Conservation (phyloP, 2,113 vertebrate species). For the Archocentrus centrarchus region DNA sequence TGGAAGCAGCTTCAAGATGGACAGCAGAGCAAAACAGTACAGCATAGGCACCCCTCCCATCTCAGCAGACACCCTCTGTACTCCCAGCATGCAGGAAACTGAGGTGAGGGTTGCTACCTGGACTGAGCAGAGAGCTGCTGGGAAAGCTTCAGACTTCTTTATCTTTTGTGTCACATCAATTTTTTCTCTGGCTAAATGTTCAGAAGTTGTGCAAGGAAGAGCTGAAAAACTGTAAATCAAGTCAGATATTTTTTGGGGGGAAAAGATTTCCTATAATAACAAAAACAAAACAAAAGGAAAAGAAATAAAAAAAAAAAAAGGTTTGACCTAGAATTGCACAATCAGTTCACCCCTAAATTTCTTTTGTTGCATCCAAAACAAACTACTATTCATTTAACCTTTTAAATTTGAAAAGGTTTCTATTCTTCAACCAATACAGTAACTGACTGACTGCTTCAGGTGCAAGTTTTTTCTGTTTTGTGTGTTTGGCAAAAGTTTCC, state of each 20-base stretch:
- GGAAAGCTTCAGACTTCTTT: not conserved
- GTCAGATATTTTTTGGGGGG: no score
- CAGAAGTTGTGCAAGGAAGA: no score
- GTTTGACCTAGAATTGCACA: no score
- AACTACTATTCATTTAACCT: not conserved
- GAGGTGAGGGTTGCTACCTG: constrained; percentile 23
- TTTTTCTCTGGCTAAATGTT: no score
- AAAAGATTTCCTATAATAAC: no score
- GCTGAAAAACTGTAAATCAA: no score
- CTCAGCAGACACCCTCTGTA: not conserved
- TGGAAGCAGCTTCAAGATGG: constrained; percentile 10
- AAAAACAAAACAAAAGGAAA: no score
- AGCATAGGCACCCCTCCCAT: not conserved
- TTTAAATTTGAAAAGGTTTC: not conserved
- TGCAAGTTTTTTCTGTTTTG: not conserved
- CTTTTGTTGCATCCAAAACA: not conserved
- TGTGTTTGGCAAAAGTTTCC: constrained; percentile 23
- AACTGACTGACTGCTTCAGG: not conserved
- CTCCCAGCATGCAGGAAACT: not conserved
- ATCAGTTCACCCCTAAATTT: no score
- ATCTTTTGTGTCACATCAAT: not conserved
- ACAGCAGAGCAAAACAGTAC: not conserved
- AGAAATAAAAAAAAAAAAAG: no score
- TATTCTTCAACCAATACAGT: not conserved
- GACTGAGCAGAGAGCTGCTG: not conserved